These are phyloP conservation scores for Antrozous pallidus DNA, from an alignment of 2,797 vertebrate species.

Conservation along the genomic window DNA sequence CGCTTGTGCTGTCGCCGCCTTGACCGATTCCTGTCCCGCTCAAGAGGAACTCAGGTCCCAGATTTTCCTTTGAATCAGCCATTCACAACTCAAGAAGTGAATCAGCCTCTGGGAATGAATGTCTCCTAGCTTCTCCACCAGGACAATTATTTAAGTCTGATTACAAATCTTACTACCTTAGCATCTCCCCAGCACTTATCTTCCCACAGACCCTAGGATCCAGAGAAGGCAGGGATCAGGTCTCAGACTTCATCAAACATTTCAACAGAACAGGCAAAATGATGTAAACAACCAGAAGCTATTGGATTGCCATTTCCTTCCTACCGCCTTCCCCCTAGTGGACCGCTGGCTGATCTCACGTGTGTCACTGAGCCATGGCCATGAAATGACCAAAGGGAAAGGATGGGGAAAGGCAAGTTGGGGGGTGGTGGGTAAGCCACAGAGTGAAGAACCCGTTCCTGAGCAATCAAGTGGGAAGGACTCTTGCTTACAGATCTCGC, in stretches of 20 bases:
- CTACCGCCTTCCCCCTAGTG: not conserved
- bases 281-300: not conserved
- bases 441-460: not conserved
- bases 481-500: not conserved
- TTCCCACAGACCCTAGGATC: not conserved
- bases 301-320: not conserved
- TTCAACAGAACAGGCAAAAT: not conserved
- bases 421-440: not conserved
- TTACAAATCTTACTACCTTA: not conserved
- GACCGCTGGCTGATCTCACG: not conserved
- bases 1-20: not conserved
- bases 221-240: not conserved
- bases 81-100: not conserved
- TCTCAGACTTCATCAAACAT: not conserved
- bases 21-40: not conserved
- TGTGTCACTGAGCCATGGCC: not conserved
- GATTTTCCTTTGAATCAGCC: not conserved
- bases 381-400: slow-evolving; percentile 15
- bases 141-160: not conserved
- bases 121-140: not conserved
- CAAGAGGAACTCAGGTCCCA: not conserved
- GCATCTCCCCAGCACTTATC: not conserved
- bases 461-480: not conserved
- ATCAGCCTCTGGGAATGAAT: not conserved
- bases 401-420: not conserved